Conservation (phyloP, 2,888 invertebrate species). For the Drosophila antonietae region DNA sequence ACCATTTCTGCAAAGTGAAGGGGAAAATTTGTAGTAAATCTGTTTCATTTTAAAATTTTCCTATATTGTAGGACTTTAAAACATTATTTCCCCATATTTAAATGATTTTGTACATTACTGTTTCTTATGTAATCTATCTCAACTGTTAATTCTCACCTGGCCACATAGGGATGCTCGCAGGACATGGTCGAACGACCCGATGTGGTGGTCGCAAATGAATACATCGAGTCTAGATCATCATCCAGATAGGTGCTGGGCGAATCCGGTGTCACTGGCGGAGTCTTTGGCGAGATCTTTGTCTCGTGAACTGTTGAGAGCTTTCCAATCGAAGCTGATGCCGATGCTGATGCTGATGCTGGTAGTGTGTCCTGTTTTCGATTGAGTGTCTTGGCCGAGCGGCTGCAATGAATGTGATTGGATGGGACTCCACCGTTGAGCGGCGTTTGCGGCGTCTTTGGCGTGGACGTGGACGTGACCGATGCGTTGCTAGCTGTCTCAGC, state of each 20-base stretch:
- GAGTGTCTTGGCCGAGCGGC: slow-evolving; percentile 22
- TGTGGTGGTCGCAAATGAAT: slow-evolving; percentile 91
- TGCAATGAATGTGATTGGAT: slow-evolving; percentile 52
- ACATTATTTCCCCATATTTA: no score
- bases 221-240: slow-evolving; percentile 91
- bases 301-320: slow-evolving; percentile 77
- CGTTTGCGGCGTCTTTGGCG: slow-evolving; percentile 85
- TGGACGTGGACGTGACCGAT: slow-evolving; percentile 46
- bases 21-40: neutral
- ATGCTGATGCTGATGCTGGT: neutral
- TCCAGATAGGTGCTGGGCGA: slow-evolving; percentile 86
- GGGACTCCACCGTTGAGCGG: slow-evolving; percentile 70
- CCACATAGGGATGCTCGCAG: slow-evolving; percentile 93
- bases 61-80: no score
- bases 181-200: slow-evolving; percentile 89
- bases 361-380: neutral
- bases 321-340: neutral
- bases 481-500: slow-evolving; percentile 57
- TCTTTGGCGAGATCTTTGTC: slow-evolving; percentile 85
- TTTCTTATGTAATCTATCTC: neutral
- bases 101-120: neutral
- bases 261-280: slow-evolving; percentile 88
- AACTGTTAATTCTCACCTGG: slow-evolving; percentile 84
- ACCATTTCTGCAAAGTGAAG: slow-evolving; percentile 85
- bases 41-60: no score